Evolutionary conservation across 2,888 invertebrate species (phyloP), one percentile per base, ranked within the genome.

Genomic region (Atethmia centrago): DNA sequence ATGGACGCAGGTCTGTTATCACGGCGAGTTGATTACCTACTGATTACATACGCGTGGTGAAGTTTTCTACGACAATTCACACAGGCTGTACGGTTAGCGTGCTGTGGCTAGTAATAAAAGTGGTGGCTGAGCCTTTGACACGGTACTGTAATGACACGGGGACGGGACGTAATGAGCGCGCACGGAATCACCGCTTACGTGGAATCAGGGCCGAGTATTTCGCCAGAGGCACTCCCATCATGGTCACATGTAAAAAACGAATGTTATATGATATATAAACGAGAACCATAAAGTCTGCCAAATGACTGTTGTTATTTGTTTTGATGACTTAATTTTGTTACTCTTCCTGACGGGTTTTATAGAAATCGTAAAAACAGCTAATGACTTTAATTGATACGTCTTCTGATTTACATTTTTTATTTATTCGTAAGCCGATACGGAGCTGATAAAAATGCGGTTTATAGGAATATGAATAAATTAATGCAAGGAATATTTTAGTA

Each of bases 161-260:
- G 71, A 77, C 80, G 83, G 31, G 78, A 77, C 77, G 79, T 92
- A 91, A 92, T 91, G 88, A 93, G 88, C 88, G 89, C 89, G 85
- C 88, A 88, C 79, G 83, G 86, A 88, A 88, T 89, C 85, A 84
- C 85, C 82, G 87, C 83, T 87, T 87, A 87, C 86, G 82, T 75
- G 85, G 85, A 90, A 88, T 86, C 85, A 89, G 65, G 25, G 68
- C 84, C 87, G 86, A 89, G 87, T 87, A 87, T 87, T 82, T 87
- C 68, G 89, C 93, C 88, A 71, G 83, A 85, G 92, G 92, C 92
- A 82, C 75, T 86, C 78, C 85, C 89, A 92, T 93, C 91, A 92
- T 80, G 83, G 86, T 86, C 74, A 74, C 62, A 68, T 61, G 83
- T 87, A 89, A 91, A 92, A 91, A 90, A 87, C 84, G 85, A 86